Conservation (phyloP, 2,888 invertebrate species). For the Cerceris rybyensis region DNA sequence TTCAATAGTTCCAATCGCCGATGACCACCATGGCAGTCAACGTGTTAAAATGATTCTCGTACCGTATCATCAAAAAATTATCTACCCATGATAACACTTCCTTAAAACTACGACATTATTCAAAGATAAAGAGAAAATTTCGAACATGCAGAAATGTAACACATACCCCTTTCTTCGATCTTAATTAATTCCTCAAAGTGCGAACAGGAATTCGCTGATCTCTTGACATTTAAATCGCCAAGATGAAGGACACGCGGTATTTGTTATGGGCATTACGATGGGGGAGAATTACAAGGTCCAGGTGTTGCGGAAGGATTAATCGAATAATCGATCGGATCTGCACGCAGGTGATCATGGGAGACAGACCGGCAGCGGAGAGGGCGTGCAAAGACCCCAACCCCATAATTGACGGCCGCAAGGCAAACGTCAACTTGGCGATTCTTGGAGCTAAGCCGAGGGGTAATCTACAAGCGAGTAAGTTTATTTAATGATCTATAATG, state of each 20-base stretch:
- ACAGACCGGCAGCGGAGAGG: conserved; percentile 95
- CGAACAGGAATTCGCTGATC: no score
- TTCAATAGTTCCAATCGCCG: no score
- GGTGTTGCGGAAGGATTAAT: conserved; percentile 49
- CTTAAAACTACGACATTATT: no score
- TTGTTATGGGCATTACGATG: neutral
- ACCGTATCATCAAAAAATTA: no score
- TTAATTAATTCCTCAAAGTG: no score
- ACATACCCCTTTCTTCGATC: no score
- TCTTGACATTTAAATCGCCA: no score
- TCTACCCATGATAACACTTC: no score
- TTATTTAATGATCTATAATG: conserved; percentile 22
- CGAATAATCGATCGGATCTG: conserved; percentile 58
- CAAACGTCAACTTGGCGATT: conserved; percentile 98
- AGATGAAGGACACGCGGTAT: neutral
- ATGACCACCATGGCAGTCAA: no score
- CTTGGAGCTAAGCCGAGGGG: conserved; percentile 98
- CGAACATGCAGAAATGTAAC: no score
- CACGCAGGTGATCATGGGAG: conserved; percentile 97
- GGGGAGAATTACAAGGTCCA: conserved; percentile 35
- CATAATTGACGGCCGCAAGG: conserved; percentile 98
- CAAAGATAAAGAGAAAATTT: no score
- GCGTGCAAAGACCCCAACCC: conserved; percentile 99
- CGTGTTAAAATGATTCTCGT: no score
- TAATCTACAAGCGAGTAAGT: conserved; percentile 91